Evolutionary conservation across 2,113 vertebrate genomes (phyloP), one percentile per base, ranked within the genome.

Genomic region (Abramis brama): DNA sequence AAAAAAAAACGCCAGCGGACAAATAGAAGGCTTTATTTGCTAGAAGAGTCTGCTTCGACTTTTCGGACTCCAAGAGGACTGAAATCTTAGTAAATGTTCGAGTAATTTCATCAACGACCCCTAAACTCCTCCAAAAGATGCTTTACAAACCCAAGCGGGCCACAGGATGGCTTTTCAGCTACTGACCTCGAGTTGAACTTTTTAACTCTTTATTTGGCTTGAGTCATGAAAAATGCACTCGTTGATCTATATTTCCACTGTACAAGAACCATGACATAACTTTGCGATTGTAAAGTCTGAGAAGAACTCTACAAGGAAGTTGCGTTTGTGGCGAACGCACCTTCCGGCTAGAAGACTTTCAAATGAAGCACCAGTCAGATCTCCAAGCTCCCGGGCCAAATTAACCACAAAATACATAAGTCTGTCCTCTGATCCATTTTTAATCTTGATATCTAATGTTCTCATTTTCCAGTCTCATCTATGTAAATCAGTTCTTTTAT

Each of bases 391-490:
- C 19, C 39, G 19, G 80, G 80, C 10, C 10, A 82, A 68, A 70
- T 82, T 68, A 82, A 82, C 80, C 62, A 82, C 79, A 19, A 66
- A 81, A 81, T 81, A 68, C 39, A 43, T 25, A 82, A 79, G 27
- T 83, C 57, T 64, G 75, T 36, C 70, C 70, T 45, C 55, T 43
- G 66, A 64, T 74, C 45, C 68, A 64, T 39, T 79, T 47, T 68
- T 39, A 75, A 36, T 73, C 62, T 82, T 57, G 73, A 83, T 76
- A 50, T 55, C 70, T 68, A 80, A 82, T 17, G 75, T 64, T 80
- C 85, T 80, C 87, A 45, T 75, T 71, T 76, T 78, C 79, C 71
- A 71, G 71, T 80, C 76, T 68, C 79, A 55, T 86, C 62, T 86
- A 68, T 76, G 76, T 86, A 80, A 80, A 84, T 68, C 85, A 57